Base-by-base conservation (phyloP, 1,140 invertebrate genomes). In the Drosophila bocki region DNA sequence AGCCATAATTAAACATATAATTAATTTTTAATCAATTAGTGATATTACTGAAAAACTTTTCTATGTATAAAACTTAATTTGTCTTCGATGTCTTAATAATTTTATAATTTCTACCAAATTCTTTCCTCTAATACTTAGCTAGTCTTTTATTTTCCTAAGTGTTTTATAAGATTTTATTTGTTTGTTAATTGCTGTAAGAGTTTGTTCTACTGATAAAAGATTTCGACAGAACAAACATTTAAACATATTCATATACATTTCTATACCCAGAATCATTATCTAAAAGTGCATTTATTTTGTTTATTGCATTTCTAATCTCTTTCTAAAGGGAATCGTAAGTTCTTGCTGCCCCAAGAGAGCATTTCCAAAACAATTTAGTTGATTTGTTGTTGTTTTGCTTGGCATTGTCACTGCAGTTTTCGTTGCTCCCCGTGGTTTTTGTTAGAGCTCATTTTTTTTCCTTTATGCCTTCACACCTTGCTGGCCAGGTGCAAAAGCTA, bases 401-500 rank as follows among this genome's bases (percentile, higher is more conserved):
- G 54, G 32, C 42, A 29, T 62, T 75, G 57, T 41, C 54, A 48
- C 41, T 75, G 60, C 39, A 41, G 74, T 35, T 59, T 64, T 42
- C 33, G 19, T 19, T 41, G 68, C 54, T 37, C 22, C 37, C 7
- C 50, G 35, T 37, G 44, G 47, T 42, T 59, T 50, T 59, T 51
- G 39, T 41, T 42, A 0, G 33, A 3, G 44, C 15, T 57, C 22
- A 41, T 77, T 58, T 37, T 65, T 57, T 45, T 70, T 39, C n/a
- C 61, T 48, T 48, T 62, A 51, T 35, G 57, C 39, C 44, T 53
- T 68, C 75, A 35, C 75, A 70, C 75, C 57, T 78, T 78, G 50
- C 64, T 50, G 45, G 45, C 44, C 63, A 69, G 64, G 42, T 50
- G 62, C 50, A 50, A 54, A 39, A 42, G 22, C 71, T 22, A 53